phyloP scores from a whole-genome alignment of 2,888 invertebrate species.

The Bembecia ichneumoniformis region DNA sequence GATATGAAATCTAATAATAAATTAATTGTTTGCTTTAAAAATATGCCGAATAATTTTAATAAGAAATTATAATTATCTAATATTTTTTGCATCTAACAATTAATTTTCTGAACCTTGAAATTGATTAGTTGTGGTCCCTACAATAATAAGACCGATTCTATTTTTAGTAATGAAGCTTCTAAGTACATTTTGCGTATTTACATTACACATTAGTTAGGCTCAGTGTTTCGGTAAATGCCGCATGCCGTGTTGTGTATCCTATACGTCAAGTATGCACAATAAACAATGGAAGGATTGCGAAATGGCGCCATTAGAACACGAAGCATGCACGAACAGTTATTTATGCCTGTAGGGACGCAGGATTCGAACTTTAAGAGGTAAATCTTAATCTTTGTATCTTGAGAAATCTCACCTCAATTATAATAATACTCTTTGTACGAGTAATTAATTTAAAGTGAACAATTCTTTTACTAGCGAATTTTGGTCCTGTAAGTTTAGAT shows the following conservation, averaged over 20 bases:
- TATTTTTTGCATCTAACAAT: no score
- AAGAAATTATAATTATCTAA: no score
- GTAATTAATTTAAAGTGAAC: no score
- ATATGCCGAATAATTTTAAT: no score
- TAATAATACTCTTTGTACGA: background rate
- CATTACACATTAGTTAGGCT: slow-evolving; percentile 36
- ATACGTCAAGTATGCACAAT: slow-evolving; percentile 23
- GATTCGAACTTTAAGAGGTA: slow-evolving; percentile 12
- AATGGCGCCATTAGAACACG: slow-evolving; percentile 24
- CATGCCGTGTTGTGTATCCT: slow-evolving; percentile 8
- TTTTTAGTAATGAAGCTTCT: slow-evolving; percentile 23
- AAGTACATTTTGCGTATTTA: slow-evolving; percentile 34
- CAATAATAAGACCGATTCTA: background rate
- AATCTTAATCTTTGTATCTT: background rate
- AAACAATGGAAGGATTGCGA: slow-evolving; percentile 46
- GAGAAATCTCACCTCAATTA: background rate
- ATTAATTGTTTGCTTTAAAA: no score
- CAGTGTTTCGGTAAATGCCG: slow-evolving; percentile 19
- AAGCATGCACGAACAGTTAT: slow-evolving; percentile 39
- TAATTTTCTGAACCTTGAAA: no score
- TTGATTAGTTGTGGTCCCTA: no score
- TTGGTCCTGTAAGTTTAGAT: no score
- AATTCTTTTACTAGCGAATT: no score
- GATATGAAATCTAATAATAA: no score
- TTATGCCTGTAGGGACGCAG: slow-evolving; percentile 38